Evolutionary conservation across 2,797 vertebrate genomes (phyloP).

Genomic region (Ambastaia sidthimunki): DNA sequence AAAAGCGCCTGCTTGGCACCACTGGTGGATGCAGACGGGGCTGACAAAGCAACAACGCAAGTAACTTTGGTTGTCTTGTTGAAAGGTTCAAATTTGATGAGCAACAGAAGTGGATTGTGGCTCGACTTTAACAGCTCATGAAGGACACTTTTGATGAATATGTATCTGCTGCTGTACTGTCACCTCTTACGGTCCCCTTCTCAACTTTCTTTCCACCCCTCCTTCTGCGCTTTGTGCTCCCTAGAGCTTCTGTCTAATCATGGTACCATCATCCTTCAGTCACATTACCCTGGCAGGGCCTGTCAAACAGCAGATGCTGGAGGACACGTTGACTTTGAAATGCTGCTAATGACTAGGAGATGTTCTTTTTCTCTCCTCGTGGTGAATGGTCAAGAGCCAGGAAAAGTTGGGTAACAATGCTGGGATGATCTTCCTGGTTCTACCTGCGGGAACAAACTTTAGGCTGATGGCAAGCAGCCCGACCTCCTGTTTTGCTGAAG

Average conservation of each 20-base stretch:
- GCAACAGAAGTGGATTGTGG: slow-evolving; percentile 27
- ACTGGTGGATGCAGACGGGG: background rate
- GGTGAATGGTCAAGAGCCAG: slow-evolving; percentile 64
- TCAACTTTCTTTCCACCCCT: slow-evolving; percentile 18
- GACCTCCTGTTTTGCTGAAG: slow-evolving; percentile 30
- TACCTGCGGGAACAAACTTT: slow-evolving; percentile 18
- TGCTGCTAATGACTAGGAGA: slow-evolving; percentile 76
- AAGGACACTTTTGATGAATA: slow-evolving; percentile 48
- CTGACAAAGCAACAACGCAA: background rate
- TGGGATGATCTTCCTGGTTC: slow-evolving; percentile 71
- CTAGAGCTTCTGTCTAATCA: slow-evolving; percentile 73
- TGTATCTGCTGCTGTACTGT: slow-evolving; percentile 26
- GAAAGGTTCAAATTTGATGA: slow-evolving; percentile 51
- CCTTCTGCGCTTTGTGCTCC: slow-evolving; percentile 43
- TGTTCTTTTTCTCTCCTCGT: slow-evolving; percentile 56
- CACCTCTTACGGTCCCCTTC: slow-evolving; percentile 1
- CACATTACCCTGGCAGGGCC: slow-evolving; percentile 75
- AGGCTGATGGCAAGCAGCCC: slow-evolving; percentile 24
- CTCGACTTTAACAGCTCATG: slow-evolving; percentile 7
- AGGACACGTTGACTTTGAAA: slow-evolving; percentile 78
- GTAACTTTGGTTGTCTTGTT: background rate
- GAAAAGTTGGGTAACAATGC: slow-evolving; percentile 59
- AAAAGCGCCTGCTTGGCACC: background rate
- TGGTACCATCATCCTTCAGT: slow-evolving; percentile 70
- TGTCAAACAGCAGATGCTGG: slow-evolving; percentile 75